These are phyloP conservation scores for Nomada goodeniana DNA, from an alignment of 2,888 invertebrate species.

Conservation along the genomic window DNA sequence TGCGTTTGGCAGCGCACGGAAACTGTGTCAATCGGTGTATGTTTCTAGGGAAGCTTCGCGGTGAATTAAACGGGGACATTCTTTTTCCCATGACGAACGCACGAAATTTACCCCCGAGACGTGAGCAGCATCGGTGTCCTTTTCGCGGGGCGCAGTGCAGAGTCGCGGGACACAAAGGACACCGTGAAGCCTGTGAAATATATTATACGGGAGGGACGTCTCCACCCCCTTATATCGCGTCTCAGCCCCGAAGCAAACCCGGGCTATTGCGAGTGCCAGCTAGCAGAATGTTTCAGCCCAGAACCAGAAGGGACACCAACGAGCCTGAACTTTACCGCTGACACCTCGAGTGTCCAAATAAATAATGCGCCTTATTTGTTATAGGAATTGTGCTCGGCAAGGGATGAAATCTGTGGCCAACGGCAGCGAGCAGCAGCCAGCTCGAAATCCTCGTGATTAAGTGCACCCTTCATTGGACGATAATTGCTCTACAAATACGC, in stretches of 20 bases:
- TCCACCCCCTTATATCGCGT: constrained; percentile 71
- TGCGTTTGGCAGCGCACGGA: not conserved
- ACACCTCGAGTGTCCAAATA: constrained; percentile 78
- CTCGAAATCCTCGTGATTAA: constrained; percentile 56
- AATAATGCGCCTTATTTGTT: constrained; percentile 80
- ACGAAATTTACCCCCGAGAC: constrained; percentile 47
- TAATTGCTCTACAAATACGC: constrained; percentile 62
- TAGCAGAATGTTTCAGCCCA: not conserved
- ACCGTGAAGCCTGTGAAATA: constrained; percentile 63
- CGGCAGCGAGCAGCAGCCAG: constrained; percentile 28
- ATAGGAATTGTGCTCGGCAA: constrained; percentile 65
- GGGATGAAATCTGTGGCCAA: constrained; percentile 64
- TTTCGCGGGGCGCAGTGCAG: constrained; percentile 43
- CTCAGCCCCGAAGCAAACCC: constrained; percentile 46
- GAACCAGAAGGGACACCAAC: constrained; percentile 44
- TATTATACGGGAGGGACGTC: constrained; percentile 69
- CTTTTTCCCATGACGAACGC: constrained; percentile 2
- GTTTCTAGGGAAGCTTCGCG: constrained; percentile 25
- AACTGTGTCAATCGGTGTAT: not conserved
- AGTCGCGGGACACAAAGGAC: constrained; percentile 42
- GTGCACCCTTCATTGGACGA: constrained; percentile 46
- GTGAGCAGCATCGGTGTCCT: constrained; percentile 53
- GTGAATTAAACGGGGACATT: constrained; percentile 40
- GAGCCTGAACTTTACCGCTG: constrained; percentile 77
- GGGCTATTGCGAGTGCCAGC: constrained; percentile 27